Base-by-base conservation (phyloP, 2,797 vertebrate species). In the Mormyrops boulengeri region DNA sequence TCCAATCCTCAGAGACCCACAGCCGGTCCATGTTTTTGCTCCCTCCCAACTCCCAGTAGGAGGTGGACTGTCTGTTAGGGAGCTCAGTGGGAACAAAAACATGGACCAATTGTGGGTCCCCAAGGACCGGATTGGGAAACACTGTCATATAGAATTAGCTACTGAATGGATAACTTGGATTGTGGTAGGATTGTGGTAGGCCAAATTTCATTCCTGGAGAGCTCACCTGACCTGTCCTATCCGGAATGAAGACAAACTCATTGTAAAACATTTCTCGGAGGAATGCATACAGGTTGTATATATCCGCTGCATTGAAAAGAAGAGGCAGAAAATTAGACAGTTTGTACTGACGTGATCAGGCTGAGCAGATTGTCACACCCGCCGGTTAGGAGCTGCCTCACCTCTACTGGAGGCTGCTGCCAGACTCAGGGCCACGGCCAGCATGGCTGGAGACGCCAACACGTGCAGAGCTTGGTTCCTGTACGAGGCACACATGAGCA, bases 191-290 rank as follows among this genome's bases (percentile, higher is more conserved):
- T 1, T n/a, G 55, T 57, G 55, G 55, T 57, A 57, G 19, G 55
- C 17, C 26, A 41, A 38, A 41, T 0, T 14, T 30, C 66, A 53
- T 96, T 95, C 38, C 57, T n/a, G n/a, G 38, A 85, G 44, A 34
- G 44, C 89, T 5, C 62, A 99, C 99, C 97, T 98, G 96, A 41
- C 95, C 1, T 8, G 93, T 92, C 88, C 94, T 93, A 88, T 95
- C 97, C 34, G 98, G 97, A 90, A 97, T 94, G 91, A 98, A 98
- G 94, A 99, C 95, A 92, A 99, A 99, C 89, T 99, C 99, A n/a
- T 96, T 95, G 66, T 95, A 95, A 92, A 99, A 97, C 89, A 99
- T 53, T 4, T 95, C 94, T 89, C 91, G 95, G 19, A 99, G 95
- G 93, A 99, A 98, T 92, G 89, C 93, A 93, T 99, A 99, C 92